Evolutionary conservation across 2,113 vertebrate species (phyloP).

Genomic region (Felis chaus): DNA sequence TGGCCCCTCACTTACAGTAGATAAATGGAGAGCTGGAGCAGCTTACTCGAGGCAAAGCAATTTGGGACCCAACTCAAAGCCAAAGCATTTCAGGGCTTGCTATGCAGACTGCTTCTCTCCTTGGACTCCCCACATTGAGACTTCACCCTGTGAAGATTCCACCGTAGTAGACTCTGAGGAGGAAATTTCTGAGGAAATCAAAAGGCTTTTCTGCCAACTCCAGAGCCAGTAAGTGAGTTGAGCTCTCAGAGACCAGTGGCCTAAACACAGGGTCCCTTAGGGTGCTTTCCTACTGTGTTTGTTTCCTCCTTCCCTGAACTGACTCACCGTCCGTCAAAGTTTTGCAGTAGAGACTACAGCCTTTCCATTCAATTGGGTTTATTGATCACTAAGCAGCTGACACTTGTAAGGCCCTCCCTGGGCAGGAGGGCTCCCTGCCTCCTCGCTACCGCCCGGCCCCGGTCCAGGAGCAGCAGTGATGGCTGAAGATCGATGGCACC

Average conservation of each 20-base stretch:
- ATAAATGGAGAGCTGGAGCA: not conserved
- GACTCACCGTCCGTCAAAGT: not conserved
- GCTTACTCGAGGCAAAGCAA: not conserved
- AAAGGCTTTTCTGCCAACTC: not conserved
- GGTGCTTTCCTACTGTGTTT: not conserved
- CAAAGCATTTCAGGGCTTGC: accelerated
- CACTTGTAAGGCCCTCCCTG: slow-evolving; percentile 1
- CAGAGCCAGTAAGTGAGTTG: not conserved
- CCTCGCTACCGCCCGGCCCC: not conserved
- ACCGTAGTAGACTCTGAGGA: not conserved
- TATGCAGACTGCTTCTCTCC: accelerated
- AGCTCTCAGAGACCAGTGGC: not conserved
- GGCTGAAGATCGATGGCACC: slow-evolving; percentile 73
- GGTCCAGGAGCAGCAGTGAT: not conserved
- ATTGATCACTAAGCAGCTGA: slow-evolving; percentile 61
- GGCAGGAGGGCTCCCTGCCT: not conserved
- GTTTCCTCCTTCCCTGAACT: not conserved
- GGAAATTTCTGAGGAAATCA: not conserved
- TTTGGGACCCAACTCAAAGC: not conserved
- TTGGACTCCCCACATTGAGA: not conserved
- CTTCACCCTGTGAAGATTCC: not conserved
- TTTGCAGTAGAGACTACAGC: accelerated
- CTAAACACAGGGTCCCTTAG: not conserved
- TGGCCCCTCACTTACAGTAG: accelerated
- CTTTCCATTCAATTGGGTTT: not conserved